Conservation (phyloP, 2,888 invertebrate genomes). For the Monoplex corrugatus region DNA sequence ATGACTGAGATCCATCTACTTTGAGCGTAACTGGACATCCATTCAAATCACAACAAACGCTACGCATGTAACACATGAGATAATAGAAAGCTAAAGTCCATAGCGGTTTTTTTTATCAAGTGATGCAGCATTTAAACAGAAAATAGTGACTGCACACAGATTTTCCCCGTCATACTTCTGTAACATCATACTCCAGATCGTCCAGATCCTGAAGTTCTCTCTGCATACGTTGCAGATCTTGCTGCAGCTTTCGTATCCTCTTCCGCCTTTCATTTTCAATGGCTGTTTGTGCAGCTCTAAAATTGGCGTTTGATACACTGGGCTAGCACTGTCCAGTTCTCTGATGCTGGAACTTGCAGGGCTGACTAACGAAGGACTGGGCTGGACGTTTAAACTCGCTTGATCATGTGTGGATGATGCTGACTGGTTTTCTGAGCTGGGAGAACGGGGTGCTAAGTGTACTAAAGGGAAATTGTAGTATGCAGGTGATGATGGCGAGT, state of each 20-base stretch:
- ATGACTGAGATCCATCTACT: too few relatives aligned
- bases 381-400: neutral
- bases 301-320: constrained; percentile 49
- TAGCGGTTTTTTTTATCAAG: neutral
- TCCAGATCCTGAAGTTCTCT: constrained; percentile 67
- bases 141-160: neutral
- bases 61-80: neutral
- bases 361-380: neutral
- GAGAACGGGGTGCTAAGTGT: neutral
- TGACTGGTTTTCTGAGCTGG: neutral
- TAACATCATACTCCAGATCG: constrained; percentile 67
- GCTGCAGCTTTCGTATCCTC: constrained; percentile 66
- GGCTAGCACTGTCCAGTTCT: neutral
- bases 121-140: too few relatives aligned
- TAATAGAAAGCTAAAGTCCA: too few relatives aligned
- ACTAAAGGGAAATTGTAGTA: neutral
- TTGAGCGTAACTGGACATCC: too few relatives aligned
- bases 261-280: constrained; percentile 66
- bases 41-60: too few relatives aligned
- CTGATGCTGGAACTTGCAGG: neutral
- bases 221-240: constrained; percentile 67
- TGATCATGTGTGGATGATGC: neutral
- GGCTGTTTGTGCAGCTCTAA: constrained; percentile 56
- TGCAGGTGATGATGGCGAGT: neutral
- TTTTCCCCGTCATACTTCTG: constrained; percentile 59